Evolutionary conservation across 2,797 vertebrate genomes (phyloP), one percentile per base, ranked within the genome.

Genomic region (Cyclopterus lumpus): DNA sequence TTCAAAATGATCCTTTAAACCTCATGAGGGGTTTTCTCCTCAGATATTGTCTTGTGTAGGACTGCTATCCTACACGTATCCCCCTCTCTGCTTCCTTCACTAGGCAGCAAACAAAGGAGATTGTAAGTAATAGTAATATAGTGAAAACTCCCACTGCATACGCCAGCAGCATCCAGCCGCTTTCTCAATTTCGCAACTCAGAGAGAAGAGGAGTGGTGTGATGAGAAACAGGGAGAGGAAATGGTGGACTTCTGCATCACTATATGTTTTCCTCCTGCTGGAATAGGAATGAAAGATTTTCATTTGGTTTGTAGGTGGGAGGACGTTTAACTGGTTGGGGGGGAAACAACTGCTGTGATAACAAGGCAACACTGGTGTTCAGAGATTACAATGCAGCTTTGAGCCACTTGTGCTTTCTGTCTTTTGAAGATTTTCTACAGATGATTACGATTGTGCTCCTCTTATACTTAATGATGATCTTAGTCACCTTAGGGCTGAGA

Each of bases 101-200:
- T 74, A 83, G 73, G 83, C 80, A 36, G 40, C 8, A 1, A 71
- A 40, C 22, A 70, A 69, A 72, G 14, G 67, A 70, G 67, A 46
- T 74, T 76, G 34, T 16, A 28, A 79, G 75, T 71, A 75, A 83
- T 69, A 79, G 75, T 71, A 75, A 83, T 69, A 67, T 11, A 62
- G 71, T n/a, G 62, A 83, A 77, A 89, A 87, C 81, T 81, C 83
- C 73, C 75, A 79, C 82, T 87, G 48, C 84, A 85, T 77, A 64
- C 63, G 57, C 81, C 77, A 69, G 70, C 83, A 78, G 81, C 81
- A 73, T 73, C 64, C 71, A 83, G 75, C 66, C 32, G 74, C 77
- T 86, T 89, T 38, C n/a, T 42, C 72, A 66, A 89, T 91, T 92
- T 92, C 87, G 88, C 88, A n/a, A 87, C 70, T 83, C 40, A 34